phyloP scores from a whole-genome alignment of 2,113 vertebrate genomes.

The Pyrgilauda ruficollis region DNA sequence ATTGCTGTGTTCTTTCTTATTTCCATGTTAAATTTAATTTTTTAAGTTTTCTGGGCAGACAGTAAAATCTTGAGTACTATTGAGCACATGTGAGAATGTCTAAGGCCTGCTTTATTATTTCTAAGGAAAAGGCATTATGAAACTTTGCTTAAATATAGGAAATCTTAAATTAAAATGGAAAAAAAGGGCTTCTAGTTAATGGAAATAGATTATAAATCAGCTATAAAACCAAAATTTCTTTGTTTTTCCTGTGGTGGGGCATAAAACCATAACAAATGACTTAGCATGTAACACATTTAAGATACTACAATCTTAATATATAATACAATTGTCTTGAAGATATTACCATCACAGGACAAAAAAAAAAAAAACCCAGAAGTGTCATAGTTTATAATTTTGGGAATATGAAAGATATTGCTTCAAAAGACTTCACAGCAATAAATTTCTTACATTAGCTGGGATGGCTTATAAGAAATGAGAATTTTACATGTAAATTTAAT shows the following conservation, averaged over 20 bases:
- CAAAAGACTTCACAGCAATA: background rate
- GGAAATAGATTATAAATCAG: background rate
- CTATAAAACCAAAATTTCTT: background rate
- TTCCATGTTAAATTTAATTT: background rate
- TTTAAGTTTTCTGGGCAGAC: background rate
- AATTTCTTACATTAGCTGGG: background rate
- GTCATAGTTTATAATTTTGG: background rate
- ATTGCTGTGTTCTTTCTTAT: background rate
- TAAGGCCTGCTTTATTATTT: background rate
- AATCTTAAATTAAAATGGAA: conserved; percentile 3
- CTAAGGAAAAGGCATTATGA: background rate
- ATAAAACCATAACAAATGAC: background rate
- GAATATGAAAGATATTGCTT: background rate
- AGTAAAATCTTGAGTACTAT: background rate
- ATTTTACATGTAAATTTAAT: background rate
- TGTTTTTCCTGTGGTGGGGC: background rate
- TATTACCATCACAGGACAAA: background rate
- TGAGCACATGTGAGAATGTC: background rate
- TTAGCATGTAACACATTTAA: background rate
- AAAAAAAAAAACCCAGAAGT: background rate
- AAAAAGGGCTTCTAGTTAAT: background rate
- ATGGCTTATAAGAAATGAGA: background rate
- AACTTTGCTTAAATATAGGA: background rate
- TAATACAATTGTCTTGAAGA: background rate
- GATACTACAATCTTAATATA: background rate